Conservation (phyloP, 2,888 invertebrate species). For the Capitulum mitella region DNA sequence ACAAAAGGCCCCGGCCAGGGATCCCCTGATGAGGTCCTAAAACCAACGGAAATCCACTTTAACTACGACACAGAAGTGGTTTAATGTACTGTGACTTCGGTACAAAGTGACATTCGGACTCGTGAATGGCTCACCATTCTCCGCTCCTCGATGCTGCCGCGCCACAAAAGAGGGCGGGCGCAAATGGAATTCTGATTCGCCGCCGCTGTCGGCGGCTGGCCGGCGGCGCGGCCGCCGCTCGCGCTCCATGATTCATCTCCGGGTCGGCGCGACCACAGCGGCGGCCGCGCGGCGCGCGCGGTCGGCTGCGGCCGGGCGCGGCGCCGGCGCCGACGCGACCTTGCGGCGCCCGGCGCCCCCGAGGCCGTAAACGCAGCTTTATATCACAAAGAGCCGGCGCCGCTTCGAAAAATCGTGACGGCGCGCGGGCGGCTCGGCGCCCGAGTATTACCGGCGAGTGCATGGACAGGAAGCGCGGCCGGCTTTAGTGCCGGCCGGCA, state of each 20-base stretch:
- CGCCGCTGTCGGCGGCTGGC: background rate
- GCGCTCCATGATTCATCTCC: background rate
- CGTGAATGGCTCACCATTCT: background rate
- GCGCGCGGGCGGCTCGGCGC: background rate
- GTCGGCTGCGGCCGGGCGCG: too few species aligned
- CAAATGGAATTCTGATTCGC: background rate
- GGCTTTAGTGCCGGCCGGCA: background rate
- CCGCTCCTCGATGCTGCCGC: background rate
- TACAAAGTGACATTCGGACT: background rate
- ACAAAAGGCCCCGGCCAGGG: background rate
- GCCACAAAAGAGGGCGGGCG: background rate
- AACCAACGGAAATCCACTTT: constrained; percentile 18
- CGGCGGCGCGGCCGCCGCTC: background rate
- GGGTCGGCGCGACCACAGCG: too few species aligned
- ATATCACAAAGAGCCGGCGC: background rate
- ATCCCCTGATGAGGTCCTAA: background rate
- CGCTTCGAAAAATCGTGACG: background rate
- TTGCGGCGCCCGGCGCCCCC: background rate
- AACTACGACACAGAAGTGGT: background rate
- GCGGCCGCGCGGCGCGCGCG: too few species aligned
- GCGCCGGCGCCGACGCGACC: background rate
- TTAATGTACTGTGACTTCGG: constrained; percentile 22
- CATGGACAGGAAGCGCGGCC: background rate
- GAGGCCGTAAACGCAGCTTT: background rate
- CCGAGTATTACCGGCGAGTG: too few species aligned